Evolutionary conservation across 2,888 invertebrate genomes (phyloP).

Genomic region (Harpalus rufipes): DNA sequence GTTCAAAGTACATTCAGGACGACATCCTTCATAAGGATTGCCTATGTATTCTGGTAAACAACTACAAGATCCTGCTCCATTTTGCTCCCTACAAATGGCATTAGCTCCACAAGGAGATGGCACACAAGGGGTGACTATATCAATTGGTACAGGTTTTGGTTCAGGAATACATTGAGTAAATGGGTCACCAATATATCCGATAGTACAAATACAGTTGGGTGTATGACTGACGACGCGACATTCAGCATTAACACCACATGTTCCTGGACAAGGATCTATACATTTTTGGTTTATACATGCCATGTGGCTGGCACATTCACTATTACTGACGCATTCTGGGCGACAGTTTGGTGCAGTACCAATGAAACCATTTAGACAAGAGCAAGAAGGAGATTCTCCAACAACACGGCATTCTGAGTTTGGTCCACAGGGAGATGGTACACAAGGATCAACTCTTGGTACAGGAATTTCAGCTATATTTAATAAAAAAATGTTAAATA

Average conservation of each 20-base stretch:
- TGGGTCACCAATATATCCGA: slow-evolving; percentile 83
- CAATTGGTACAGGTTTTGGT: slow-evolving; percentile 60
- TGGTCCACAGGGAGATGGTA: slow-evolving; percentile 78
- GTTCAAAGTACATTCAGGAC: slow-evolving; percentile 83
- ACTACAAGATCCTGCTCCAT: slow-evolving; percentile 81
- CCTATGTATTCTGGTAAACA: slow-evolving; percentile 84
- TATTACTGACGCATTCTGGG: slow-evolving; percentile 86
- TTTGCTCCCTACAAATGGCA: slow-evolving; percentile 83
- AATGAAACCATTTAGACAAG: slow-evolving; percentile 77
- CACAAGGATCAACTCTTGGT: slow-evolving; percentile 76
- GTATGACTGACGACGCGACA: slow-evolving; percentile 88
- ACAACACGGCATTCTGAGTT: slow-evolving; percentile 77
- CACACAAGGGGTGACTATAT: slow-evolving; percentile 78
- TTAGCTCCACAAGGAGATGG: slow-evolving; percentile 86
- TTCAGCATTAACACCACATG: slow-evolving; percentile 86
- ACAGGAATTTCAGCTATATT: slow-evolving; percentile 76
- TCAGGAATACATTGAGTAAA: slow-evolving; percentile 79
- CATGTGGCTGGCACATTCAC: slow-evolving; percentile 84
- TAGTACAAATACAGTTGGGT: slow-evolving; percentile 85
- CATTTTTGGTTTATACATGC: slow-evolving; percentile 88
- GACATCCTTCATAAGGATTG: slow-evolving; percentile 84
- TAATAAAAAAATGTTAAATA: too few species aligned
- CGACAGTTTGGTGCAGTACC: slow-evolving; percentile 78
- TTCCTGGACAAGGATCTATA: slow-evolving; percentile 85
- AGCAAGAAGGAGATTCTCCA: slow-evolving; percentile 79